Evolutionary conservation across 2,113 vertebrate genomes (phyloP), one percentile per base, ranked within the genome.

Genomic region (Prinia subflava): DNA sequence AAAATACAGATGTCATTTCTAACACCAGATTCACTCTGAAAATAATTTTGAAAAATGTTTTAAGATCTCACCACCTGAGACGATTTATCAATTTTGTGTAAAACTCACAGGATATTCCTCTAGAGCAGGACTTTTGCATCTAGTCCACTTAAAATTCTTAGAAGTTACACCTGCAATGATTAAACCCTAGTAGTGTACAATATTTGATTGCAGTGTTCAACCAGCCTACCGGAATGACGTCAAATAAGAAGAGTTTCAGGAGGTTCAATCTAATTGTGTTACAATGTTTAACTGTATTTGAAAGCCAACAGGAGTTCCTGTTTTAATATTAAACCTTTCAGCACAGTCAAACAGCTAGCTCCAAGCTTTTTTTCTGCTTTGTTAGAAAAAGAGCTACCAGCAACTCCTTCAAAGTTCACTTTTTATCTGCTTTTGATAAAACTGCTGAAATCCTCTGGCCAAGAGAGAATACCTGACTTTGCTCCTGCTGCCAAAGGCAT

Each of bases 281-380:
- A 39, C 91, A 97, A 97, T 97, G 91, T 95, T 98, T 97, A 98
- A 98, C 97, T 16, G 3, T 59, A 89, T 95, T 96, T 95, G 82
- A 86, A 95, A 91, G 46, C 37, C 75, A 92, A 6, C 52, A 76
- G 46, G 39, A 90, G 76, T 39, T 53, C n/a, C 24, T 75, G 57
- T 68, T 97, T 97, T 96, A 96, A 96, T 95, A 92, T 96, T 97
- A 96, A 97, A 94, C 91, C 64, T 94, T 78, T 41, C 68, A 85
- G 89, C 31, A 42, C 55, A 71, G 62, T 13, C 64, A 63, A 90
- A 76, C 15, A 63, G 35, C 11, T 67, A 63, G 13, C 9, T 84
- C 52, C 55, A 59, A 93, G 22, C 11, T 46, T 74, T 39, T 39
- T 68, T 39, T 13, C 13, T 57, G 35, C 30, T 73, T 30, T 47